These are phyloP conservation scores for Agrotis puta DNA, from an alignment of 2,888 invertebrate genomes.

Conservation along the genomic window DNA sequence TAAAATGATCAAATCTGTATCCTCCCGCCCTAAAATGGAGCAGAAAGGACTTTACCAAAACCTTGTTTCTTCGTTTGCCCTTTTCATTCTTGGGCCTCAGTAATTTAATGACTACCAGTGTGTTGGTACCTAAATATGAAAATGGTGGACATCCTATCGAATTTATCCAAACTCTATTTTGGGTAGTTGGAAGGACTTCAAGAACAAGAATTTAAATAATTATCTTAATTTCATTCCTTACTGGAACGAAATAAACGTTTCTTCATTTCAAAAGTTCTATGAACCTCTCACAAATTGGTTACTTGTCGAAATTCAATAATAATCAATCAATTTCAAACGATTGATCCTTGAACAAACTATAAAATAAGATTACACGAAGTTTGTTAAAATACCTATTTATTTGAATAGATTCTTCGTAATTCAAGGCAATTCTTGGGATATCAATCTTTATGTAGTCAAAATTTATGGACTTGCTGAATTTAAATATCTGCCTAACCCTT, in stretches of 20 bases:
- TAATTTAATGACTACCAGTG: too few species aligned
- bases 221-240: not conserved
- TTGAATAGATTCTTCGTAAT: not conserved
- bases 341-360: conserved; percentile 37
- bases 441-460: not conserved
- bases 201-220: not conserved
- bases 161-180: not conserved
- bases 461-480: too few species aligned
- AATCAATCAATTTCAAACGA: conserved; percentile 32
- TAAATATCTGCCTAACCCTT: not conserved
- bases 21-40: too few species aligned
- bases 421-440: not conserved
- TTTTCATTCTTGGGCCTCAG: too few species aligned
- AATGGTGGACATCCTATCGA: too few species aligned
- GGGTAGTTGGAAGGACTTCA: not conserved
- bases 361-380: conserved; percentile 31
- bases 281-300: not conserved
- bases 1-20: too few species aligned
- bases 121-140: too few species aligned
- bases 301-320: conserved; percentile 30
- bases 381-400: conserved; percentile 7
- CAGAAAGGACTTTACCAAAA: too few species aligned
- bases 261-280: not conserved
- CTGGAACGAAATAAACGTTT: not conserved
- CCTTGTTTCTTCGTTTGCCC: too few species aligned